phyloP scores from a whole-genome alignment of 2,888 invertebrate genomes.

The Agriotes lineatus region DNA sequence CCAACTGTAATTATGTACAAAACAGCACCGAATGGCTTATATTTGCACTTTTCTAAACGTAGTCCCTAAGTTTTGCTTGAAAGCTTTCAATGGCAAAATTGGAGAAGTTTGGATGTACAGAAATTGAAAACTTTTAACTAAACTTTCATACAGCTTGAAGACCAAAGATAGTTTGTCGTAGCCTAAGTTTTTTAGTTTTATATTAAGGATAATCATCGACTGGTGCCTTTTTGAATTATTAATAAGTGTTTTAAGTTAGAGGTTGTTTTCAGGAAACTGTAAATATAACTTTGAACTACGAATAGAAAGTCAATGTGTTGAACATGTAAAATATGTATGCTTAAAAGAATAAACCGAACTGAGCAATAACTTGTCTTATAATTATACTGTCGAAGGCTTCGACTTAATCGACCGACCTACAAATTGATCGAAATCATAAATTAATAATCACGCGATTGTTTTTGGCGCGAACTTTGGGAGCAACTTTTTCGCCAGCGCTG shows the following conservation, averaged over 20 bases:
- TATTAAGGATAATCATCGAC: slow-evolving; percentile 43
- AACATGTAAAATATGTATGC: slow-evolving; percentile 35
- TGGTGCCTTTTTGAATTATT: slow-evolving; percentile 40
- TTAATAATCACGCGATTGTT: background rate
- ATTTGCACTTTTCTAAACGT: slow-evolving; percentile 60
- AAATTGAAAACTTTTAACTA: slow-evolving; percentile 59
- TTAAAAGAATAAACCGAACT: slow-evolving; percentile 23
- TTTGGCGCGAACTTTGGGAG: background rate
- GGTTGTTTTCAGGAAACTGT: slow-evolving; percentile 17
- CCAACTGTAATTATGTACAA: slow-evolving; percentile 43
- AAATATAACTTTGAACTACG: slow-evolving; percentile 8
- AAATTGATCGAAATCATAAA: background rate
- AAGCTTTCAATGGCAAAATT: slow-evolving; percentile 49
- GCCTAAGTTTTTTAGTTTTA: slow-evolving; percentile 42
- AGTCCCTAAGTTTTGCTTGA: slow-evolving; percentile 58
- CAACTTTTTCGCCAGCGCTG: no score
- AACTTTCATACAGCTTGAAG: slow-evolving; percentile 66
- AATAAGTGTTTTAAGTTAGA: slow-evolving; percentile 25
- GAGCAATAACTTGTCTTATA: background rate
- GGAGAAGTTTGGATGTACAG: background rate
- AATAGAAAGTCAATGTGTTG: slow-evolving; percentile 21
- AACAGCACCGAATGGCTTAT: slow-evolving; percentile 57
- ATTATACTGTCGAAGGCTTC: background rate
- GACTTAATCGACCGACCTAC: background rate
- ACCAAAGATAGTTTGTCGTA: slow-evolving; percentile 62